Evolutionary conservation across 2,113 vertebrate species (phyloP), one percentile per base, ranked within the genome.

Genomic region (Spermophilus dauricus): DNA sequence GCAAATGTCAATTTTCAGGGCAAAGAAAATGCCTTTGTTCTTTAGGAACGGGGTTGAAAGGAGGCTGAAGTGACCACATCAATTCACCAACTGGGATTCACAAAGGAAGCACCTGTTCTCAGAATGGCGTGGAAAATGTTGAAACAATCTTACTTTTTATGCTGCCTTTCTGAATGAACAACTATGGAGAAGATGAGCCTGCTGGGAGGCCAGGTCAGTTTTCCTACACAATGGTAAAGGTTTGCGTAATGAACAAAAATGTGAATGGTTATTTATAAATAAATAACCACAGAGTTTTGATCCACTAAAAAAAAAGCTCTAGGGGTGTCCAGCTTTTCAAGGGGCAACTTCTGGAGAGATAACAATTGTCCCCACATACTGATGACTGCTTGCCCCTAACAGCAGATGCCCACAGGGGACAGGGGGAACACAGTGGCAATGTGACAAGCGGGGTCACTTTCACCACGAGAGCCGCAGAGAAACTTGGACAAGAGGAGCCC

Each of bases 1-100:
- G 97, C 97, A 96, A 98, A 98, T 95, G 96, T 97, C 97, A 95
- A 86, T 94, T 98, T 97, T 92, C 89, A 53, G 97, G 97, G 97
- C 95, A 96, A 96, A 97, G 97, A 98, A 98, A 98, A 98, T 63
- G 8, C 70, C 97, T 98, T 98, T 98, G 98, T 98, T 98, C 98
- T 90, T 89, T 80, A 96, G 90, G 90, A 81, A 32, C 58, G 63
- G 80, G 34, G 95, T 92, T 96, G 32, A 97, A 97, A 98, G 37
- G 26, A 88, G 97, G 93, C 73, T 94, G 95, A 96, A 96, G 97
- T 2, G 94, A 91, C 91, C 91, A 86, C 84, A 95, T 96, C 95
- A 90, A 94, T 96, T 80, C 84, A 87, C 97, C 92, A 86, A 95
- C 96, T 89, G 78, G 86, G 94, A 88, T 56, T 95, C 89, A 1